These are phyloP conservation scores for Cotesia typhae DNA, from an alignment of 1,140 invertebrate genomes.

Conservation along the genomic window DNA sequence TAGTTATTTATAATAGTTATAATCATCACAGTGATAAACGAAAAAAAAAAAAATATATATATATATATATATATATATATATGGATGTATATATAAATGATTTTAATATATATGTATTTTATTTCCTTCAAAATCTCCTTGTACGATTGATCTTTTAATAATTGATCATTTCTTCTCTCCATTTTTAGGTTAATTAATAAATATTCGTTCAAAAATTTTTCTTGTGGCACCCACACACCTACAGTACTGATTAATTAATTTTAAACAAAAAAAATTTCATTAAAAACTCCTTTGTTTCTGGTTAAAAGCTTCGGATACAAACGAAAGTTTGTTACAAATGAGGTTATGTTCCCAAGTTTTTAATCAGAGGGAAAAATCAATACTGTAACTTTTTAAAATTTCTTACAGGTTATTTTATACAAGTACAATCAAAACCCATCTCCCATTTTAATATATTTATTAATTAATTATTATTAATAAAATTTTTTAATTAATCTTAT, in stretches of 20 bases:
- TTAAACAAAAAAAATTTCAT: no score
- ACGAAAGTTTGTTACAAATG: no score
- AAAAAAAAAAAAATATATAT: constrained; percentile 61
- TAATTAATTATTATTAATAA: no score
- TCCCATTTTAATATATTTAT: no score
- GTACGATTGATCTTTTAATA: not conserved
- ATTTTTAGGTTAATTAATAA: not conserved
- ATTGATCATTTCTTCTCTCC: constrained; percentile 20
- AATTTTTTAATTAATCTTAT: constrained; percentile 34
- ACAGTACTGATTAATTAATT: no score
- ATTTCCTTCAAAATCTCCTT: not conserved
- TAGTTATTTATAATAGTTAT: constrained; percentile 60
- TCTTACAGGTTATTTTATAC: no score
- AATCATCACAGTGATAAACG: constrained; percentile 66
- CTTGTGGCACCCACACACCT: not conserved
- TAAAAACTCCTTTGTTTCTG: no score
- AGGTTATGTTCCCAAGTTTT: no score
- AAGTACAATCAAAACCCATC: no score
- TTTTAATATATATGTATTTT: not conserved
- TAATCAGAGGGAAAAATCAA: no score
- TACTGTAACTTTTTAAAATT: not conserved
- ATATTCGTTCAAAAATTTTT: no score
- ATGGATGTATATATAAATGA: constrained; percentile 29
- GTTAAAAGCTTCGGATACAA: no score
- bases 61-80: constrained; percentile 41